Evolutionary conservation across 2,797 vertebrate species (phyloP), one percentile per base, ranked within the genome.

Genomic region (Apogon hyalosoma): DNA sequence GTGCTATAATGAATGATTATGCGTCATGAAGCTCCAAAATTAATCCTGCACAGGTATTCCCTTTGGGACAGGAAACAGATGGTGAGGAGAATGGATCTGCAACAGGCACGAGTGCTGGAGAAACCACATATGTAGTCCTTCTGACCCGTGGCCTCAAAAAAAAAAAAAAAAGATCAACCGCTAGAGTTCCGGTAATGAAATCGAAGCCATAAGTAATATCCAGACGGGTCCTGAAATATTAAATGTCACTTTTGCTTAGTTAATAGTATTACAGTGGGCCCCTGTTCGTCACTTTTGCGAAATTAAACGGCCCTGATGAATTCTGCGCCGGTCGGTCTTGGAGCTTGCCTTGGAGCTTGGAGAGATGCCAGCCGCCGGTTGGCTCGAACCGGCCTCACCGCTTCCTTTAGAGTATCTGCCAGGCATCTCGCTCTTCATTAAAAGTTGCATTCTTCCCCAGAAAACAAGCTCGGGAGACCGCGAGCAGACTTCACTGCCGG

Each of bases 1-100:
- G 88, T 60, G 79, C 82, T 78, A 86, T 92, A 93, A 93, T 93
- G 91, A 93, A 87, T 90, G 93, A 93, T 93, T 93, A 90, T 86
- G 85, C 80, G 59, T 87, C 80, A 87, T 84, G 88, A 83, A 75
- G 85, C 84, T 88, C 83, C 79, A 73, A 83, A 84, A 87, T 90
- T 90, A 90, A 91, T 92, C 86, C 91, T 66, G 78, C 74, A 40
- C 89, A 93, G 92, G 92, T 93, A 93, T 93, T 93, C 92, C 91
- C 91, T 68, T 41, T 45, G 63, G 88, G 88, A 74, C 64, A 53
- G 64, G 68, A 83, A 89, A 85, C 93, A 94, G 93, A 93, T 94
- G 93, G 88, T 19, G 74, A 75, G 24, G 65, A 82, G 80, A 85
- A 75, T 63, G 76, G 57, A 77, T 75, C 69, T 75, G 73, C 76